Base-by-base conservation (phyloP, 2,797 vertebrate species). In the Danio kyathit region DNA sequence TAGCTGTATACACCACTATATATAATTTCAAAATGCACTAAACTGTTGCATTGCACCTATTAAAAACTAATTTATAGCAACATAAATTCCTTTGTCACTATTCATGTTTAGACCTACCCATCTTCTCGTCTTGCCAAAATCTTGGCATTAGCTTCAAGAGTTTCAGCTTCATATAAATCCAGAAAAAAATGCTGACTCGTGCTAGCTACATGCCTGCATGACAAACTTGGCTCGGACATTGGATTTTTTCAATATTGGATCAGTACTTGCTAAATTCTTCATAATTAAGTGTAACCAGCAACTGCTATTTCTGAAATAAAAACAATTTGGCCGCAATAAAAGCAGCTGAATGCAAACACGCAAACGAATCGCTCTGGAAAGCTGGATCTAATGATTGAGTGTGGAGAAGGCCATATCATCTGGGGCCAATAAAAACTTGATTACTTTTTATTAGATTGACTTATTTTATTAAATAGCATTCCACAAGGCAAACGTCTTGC, bases 381-480 rank as follows among this genome's bases (percentile, higher is more conserved):
- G 17, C 69, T 80, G 77, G 59, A 56, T 72, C 38, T 64, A 72
- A 80, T 72, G 65, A 67, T 17, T 2, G 57, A 70, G 61, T 63
- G 52, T 63, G 7, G 66, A 80, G 38, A 63, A 56, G 43, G 38
- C 49, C 8, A 86, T 89, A 88, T 90, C 80, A 84, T 88, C 86
- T 73, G 46, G 67, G 88, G 88, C 90, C 89, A 87, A 89, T 92
- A 92, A 91, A 90, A 89, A 85, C 79, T 89, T 91, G 89, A 92
- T 91, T 89, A 88, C 87, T 92, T 91, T 90, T 90, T 69, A 92
- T 91, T 92, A 91, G 89, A 89, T 87, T 74, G 21, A 77, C 82
- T 86, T 78, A 85, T 90, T 90, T 88, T 87, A 88, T 90, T 89
- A 88, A 86, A 88, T 85, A 88, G 87, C 91, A 79, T 79, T 83